Conservation (phyloP, 1,140 invertebrate genomes). For the Littorina saxatilis region DNA sequence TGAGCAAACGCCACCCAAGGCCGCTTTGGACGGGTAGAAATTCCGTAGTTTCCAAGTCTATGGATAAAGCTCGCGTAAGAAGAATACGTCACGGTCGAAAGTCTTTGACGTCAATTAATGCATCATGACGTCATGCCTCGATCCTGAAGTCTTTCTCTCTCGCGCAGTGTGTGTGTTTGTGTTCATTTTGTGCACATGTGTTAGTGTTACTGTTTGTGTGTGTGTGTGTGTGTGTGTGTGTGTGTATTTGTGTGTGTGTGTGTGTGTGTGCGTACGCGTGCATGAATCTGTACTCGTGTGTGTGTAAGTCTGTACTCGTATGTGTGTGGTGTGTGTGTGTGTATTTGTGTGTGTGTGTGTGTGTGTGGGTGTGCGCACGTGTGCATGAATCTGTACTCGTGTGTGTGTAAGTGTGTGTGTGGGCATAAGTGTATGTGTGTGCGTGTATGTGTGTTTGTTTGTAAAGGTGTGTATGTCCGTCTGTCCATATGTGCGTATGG, state of each 20-base stretch:
- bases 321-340: constrained; percentile 20
- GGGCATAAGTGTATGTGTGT: background rate
- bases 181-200: background rate
- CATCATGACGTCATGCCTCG: too few species aligned
- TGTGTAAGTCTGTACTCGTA: background rate
- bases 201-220: background rate
- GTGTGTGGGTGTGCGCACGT: background rate
- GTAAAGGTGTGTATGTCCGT: too few species aligned
- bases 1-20: too few species aligned
- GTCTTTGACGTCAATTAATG: too few species aligned
- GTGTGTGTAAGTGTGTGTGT: background rate
- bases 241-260: background rate
- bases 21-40: too few species aligned
- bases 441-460: background rate
- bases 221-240: background rate
- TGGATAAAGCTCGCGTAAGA: too few species aligned
- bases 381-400: background rate
- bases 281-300: background rate
- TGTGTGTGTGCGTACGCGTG: background rate
- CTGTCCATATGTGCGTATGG: background rate
- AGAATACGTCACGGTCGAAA: too few species aligned
- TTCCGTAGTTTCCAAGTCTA: too few species aligned
- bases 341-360: constrained; percentile 10
- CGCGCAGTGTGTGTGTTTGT: background rate
- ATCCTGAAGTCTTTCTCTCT: background rate